phyloP scores from a whole-genome alignment of 2,888 invertebrate species.

The Coelopa pilipes region DNA sequence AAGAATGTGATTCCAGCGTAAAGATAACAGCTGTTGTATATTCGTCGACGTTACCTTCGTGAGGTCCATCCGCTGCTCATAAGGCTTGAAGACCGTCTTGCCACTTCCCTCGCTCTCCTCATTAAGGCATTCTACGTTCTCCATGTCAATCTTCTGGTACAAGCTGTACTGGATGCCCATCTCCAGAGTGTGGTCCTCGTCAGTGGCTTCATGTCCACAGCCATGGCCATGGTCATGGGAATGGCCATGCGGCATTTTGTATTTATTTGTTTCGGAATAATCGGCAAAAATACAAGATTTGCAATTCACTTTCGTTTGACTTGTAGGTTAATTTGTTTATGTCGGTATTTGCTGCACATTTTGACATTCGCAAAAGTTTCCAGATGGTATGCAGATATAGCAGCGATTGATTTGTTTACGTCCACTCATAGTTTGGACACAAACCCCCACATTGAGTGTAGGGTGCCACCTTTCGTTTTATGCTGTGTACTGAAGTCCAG shows the following conservation, averaged over 20 bases:
- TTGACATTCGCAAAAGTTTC: background rate
- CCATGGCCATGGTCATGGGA: conserved; percentile 60
- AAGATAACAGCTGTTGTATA: background rate
- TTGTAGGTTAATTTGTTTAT: background rate
- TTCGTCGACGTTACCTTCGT: conserved; percentile 73
- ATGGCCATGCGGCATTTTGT: conserved; percentile 63
- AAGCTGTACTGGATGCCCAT: conserved; percentile 73
- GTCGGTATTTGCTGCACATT: background rate
- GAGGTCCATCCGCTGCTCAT: conserved; percentile 84
- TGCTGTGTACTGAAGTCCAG: too few species aligned
- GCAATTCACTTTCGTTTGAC: background rate
- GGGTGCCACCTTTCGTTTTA: too few species aligned
- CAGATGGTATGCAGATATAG: background rate
- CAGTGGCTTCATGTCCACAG: conserved; percentile 64
- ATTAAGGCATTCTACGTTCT: conserved; percentile 90
- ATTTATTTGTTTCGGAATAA: background rate
- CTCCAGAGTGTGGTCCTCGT: conserved; percentile 63
- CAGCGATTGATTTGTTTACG: too few species aligned
- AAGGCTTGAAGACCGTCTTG: conserved; percentile 89
- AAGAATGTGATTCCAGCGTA: conserved; percentile 43
- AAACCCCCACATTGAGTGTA: too few species aligned
- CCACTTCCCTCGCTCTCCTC: conserved; percentile 89
- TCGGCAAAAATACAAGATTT: background rate
- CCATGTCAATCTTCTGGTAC: conserved; percentile 87
- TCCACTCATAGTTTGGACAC: too few species aligned